Base-by-base conservation (phyloP, 2,888 invertebrate genomes). In the Asteroscopus sphinx region DNA sequence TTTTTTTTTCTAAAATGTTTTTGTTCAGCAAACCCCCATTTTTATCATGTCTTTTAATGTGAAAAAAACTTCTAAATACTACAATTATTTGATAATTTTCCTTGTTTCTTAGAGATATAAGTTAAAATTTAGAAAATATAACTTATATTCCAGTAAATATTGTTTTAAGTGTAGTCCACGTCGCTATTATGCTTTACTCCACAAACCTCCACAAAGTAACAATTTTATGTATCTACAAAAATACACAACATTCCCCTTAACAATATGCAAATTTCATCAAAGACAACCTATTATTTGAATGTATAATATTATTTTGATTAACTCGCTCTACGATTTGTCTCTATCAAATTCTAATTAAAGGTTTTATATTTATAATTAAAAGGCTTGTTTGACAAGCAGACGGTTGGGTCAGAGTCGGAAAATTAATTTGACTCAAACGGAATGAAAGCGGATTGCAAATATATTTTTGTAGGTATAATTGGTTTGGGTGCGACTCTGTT, bases 311-410 rank as follows among this genome's bases (percentile, higher is more conserved):
- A 61, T 37, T 65, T 69, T 68, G 73, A 81, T 80, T 72, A 79
- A 70, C 69, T 67, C 60, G 46, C 57, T 33, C n/a, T 46, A 39
- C 74, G 66, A 83, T 85, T 79, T 78, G 77, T 80, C 81, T 77
- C 69, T 76, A 80, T 83, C 79, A 80, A 75, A 77, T 80, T 77
- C 73, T 80, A 76, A 81, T 81, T 70, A 81, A 75, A 76, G 65
- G 69, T 74, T 78, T n/a, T 75, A 73, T 69, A 68, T 62, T 71
- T 62, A 72, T 77, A 80, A 80, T 80, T 76, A 75, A 79, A 76
- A 56, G 56, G 40, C 71, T 67, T 75, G 82, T 82, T 77, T 73
- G 77, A 79, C 82, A 81, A 69, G 68, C 51, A 39, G 53, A 54
- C 42, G 51, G 67, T 54, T 68, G 35, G 61, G 55, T 62, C 44